Evolutionary conservation across 2,113 vertebrate species (phyloP).

Genomic region (Orientallactaga bullata): DNA sequence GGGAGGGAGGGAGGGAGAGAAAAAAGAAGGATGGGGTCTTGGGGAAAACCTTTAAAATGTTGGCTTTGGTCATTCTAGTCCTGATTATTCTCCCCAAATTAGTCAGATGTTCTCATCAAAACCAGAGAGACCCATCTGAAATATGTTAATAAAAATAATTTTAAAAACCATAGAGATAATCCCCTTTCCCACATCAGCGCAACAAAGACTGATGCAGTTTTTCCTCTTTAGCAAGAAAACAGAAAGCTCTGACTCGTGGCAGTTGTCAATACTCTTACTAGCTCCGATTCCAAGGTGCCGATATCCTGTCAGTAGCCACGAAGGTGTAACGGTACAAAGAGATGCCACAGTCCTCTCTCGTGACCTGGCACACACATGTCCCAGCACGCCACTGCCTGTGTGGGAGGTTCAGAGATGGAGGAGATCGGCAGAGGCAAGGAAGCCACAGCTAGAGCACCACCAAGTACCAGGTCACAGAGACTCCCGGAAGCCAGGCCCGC

Average conservation of each 20-base stretch:
- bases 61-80: neutral
- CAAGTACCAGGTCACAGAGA: neutral
- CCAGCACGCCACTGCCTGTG: neutral
- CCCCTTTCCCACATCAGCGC: neutral
- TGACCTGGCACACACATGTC: neutral
- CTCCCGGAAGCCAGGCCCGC: neutral
- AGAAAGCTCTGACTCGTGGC: neutral
- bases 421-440: neutral
- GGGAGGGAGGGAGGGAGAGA: neutral
- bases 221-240: neutral
- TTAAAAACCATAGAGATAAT: neutral
- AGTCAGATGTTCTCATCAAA: neutral
- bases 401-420: neutral
- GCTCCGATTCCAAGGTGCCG: neutral
- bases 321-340: neutral
- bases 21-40: neutral
- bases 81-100: neutral
- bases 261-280: neutral
- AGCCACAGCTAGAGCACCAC: neutral
- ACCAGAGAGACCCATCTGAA: neutral
- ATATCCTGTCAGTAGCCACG: neutral
- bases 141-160: too few relatives aligned
- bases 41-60: neutral
- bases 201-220: neutral
- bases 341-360: neutral